phyloP scores from a whole-genome alignment of 2,113 vertebrate genomes.

The Corythornis cristatus region DNA sequence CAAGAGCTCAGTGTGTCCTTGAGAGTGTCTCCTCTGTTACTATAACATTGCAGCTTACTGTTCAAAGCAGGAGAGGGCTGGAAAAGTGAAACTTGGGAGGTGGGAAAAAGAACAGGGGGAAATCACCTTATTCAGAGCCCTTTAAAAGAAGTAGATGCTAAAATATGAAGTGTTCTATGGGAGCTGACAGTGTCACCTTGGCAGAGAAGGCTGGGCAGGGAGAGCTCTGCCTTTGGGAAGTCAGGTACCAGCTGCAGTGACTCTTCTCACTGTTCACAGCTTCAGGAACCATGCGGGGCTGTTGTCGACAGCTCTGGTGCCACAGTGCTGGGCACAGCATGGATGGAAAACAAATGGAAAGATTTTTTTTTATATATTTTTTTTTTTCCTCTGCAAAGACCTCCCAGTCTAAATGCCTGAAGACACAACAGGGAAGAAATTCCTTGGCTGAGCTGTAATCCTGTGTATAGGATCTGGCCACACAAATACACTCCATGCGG shows the following conservation, averaged over 20 bases:
- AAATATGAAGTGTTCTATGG: fast-evolving
- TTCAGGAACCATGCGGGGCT: neutral
- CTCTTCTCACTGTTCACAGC: neutral
- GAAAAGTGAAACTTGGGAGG: neutral
- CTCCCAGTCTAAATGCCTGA: slow-evolving; percentile 11
- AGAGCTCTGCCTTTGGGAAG: neutral
- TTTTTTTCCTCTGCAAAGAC: slow-evolving; percentile 18
- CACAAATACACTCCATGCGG: slow-evolving; percentile 27
- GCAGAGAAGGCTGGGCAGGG: neutral
- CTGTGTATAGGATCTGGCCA: slow-evolving; percentile 7
- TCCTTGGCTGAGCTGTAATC: slow-evolving; percentile 33
- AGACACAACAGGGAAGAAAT: slow-evolving; percentile 49
- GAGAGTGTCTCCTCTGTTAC: neutral
- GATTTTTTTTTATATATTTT: neutral
- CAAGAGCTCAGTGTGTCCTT: neutral
- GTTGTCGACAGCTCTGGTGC: slow-evolving; percentile 4
- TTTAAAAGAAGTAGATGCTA: neutral
- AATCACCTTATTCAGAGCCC: neutral
- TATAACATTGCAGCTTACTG: neutral
- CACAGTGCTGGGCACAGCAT: neutral
- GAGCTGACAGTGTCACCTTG: neutral
- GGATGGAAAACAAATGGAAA: slow-evolving; percentile 31
- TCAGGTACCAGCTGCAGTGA: neutral
- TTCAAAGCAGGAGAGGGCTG: neutral
- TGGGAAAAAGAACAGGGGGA: neutral